Evolutionary conservation across 2,113 vertebrate genomes (phyloP).

Genomic region (Paraplagusia blochii): DNA sequence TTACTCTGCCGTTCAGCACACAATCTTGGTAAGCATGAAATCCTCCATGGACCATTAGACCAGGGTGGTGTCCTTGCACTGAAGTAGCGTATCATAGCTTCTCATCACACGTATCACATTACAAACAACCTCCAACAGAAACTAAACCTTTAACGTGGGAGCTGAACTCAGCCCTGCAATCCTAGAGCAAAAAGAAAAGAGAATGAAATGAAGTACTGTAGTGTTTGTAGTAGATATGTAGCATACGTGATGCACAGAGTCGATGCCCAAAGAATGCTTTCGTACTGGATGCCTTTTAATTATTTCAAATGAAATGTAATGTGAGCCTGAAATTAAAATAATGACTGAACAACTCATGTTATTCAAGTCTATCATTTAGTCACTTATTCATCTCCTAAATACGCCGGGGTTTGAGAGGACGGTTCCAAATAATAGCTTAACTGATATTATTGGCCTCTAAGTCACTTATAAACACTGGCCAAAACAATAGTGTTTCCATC

Average conservation of each 20-base stretch:
- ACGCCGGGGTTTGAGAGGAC: no score
- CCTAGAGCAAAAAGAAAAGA: slow-evolving; percentile 49
- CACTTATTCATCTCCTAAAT: no score
- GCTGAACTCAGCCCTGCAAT: slow-evolving; percentile 45
- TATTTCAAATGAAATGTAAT: slow-evolving; percentile 59
- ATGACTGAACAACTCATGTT: slow-evolving; percentile 14
- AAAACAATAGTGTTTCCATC: no score
- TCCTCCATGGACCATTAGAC: slow-evolving; percentile 34
- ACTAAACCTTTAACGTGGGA: slow-evolving; percentile 56
- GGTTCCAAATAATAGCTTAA: no score
- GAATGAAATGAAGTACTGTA: slow-evolving; percentile 48
- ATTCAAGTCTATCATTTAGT: not conserved
- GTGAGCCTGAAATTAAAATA: slow-evolving; percentile 59
- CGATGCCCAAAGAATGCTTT: slow-evolving; percentile 66
- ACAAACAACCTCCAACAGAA: slow-evolving; percentile 17
- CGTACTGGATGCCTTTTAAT: slow-evolving; percentile 60
- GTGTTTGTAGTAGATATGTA: slow-evolving; percentile 52
- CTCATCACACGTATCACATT: slow-evolving; percentile 32
- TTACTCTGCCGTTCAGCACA: slow-evolving; percentile 35
- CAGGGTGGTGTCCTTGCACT: slow-evolving; percentile 34
- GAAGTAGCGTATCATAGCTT: slow-evolving; percentile 55
- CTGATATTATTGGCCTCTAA: no score
- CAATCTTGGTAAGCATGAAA: slow-evolving; percentile 51
- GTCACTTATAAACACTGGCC: no score
- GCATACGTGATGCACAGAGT: slow-evolving; percentile 53